Evolutionary conservation across 2,797 vertebrate genomes (phyloP).

Genomic region (Nothura maculosa): DNA sequence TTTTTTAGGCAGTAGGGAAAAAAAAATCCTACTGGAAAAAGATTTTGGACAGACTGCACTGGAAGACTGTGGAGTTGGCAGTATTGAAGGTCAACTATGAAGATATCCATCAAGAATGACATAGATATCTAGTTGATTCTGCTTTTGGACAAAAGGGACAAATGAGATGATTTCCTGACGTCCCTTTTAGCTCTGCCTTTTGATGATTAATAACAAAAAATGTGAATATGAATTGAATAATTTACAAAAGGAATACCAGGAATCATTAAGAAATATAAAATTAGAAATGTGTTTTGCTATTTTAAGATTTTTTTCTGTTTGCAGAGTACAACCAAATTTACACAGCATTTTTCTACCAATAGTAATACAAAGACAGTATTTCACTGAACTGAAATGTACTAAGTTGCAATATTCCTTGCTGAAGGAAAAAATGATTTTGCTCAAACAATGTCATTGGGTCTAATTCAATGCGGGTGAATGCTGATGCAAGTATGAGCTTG

Average conservation of each 20-base stretch:
- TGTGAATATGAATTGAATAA: neutral
- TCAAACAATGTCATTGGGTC: neutral
- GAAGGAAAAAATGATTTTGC: neutral
- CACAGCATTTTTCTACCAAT: neutral
- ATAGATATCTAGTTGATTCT: neutral
- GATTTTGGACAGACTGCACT: neutral
- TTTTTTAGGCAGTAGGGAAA: neutral
- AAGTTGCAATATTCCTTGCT: neutral
- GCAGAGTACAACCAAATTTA: neutral
- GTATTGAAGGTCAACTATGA: neutral
- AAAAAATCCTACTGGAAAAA: neutral
- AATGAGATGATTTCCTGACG: neutral
- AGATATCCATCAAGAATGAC: neutral
- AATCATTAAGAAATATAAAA: neutral
- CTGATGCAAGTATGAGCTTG: neutral
- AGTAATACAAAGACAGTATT: neutral
- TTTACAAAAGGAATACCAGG: neutral
- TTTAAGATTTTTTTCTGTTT: neutral
- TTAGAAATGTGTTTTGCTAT: neutral
- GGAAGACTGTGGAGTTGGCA: neutral
- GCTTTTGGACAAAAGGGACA: neutral
- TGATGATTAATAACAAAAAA: neutral
- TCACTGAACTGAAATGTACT: neutral
- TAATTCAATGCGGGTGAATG: neutral
- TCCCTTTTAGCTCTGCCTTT: neutral